Conservation (phyloP, 2,113 vertebrate genomes). For the Cyprinus carpio region DNA sequence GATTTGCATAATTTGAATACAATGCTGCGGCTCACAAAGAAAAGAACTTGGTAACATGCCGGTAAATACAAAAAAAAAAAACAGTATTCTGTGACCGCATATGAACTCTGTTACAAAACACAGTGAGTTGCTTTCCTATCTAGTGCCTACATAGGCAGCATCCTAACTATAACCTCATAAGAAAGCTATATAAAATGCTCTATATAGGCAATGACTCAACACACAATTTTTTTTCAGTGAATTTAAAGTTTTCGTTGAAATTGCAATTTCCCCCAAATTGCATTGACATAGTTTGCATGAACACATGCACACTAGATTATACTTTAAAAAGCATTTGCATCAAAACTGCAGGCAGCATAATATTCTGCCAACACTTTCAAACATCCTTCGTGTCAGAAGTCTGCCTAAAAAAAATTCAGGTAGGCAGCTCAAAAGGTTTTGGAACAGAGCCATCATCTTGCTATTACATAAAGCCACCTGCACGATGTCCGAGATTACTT, state of each 20-base stretch:
- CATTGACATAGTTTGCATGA: too few relatives aligned
- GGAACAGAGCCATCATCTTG: constrained; percentile 5
- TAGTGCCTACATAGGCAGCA: background rate
- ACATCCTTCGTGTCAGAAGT: background rate
- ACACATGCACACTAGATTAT: too few relatives aligned
- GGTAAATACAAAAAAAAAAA: background rate
- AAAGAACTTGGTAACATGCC: background rate
- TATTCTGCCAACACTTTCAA: background rate
- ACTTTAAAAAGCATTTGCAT: background rate
- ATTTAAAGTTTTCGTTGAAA: too few relatives aligned
- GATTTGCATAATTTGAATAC: constrained; percentile 16
- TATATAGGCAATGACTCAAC: too few relatives aligned
- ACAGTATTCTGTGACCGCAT: background rate
- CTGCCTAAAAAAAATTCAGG: background rate
- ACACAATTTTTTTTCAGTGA: too few relatives aligned
- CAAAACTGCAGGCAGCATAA: background rate
- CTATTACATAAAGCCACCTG: constrained; percentile 23
- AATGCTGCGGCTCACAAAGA: background rate
- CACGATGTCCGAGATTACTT: background rate
- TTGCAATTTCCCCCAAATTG: too few relatives aligned
- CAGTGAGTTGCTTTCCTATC: background rate
- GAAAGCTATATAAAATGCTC: background rate
- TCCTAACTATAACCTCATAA: background rate
- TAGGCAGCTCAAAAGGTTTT: background rate
- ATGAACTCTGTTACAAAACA: background rate